Evolutionary conservation across 1,140 invertebrate species (phyloP), one percentile per base, ranked within the genome.

Genomic region (Melipona quadrifasciata): DNA sequence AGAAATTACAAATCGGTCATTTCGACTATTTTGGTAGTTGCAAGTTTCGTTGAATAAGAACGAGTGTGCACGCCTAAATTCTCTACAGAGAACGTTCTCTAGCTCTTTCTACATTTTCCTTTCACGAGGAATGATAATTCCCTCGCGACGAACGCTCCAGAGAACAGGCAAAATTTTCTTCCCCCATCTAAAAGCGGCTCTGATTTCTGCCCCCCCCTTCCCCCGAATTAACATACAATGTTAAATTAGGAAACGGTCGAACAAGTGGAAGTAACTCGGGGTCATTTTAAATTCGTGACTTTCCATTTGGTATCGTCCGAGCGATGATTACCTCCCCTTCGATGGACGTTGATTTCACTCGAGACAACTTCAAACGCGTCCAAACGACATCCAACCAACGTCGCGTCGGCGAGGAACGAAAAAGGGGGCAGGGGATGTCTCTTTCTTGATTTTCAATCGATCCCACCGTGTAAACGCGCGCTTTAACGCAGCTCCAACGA

Each of bases 401-500:
- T 47, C 39, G 64, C 16, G 12, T 65, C 11, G n/a, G 16, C 16
- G 19, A 34, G 55, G 16, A n/a, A 24, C 3, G 21, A 70, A 39
- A 65, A n/a, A 47, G 39, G 6, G 39, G 39, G 39, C 0, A 0
- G 8, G 39, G 8, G 6, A 47, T 47, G 39, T 47, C 39, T 47
- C 39, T 47, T 47, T 47, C 39, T 87, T 75, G 21, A 75, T 75
- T 57, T 75, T 57, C 70, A 81, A 75, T 85, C 82, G 86, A 85
- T 80, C 83, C 65, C 68, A 57, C 80, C 85, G 84, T 87, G 87
- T 78, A 85, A 86, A 87, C 86, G 81, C 64, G 72, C 77, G 67
- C 51, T 72, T 86, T 76, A 86, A 64, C 39, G 27, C 31, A 31
- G 65, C 64, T 81, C 47, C 67, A 78, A 85, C 57, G 83, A 57